These are phyloP conservation scores for Rhadinocentrus ornatus DNA, from an alignment of 2,797 vertebrate genomes.

Conservation along the genomic window DNA sequence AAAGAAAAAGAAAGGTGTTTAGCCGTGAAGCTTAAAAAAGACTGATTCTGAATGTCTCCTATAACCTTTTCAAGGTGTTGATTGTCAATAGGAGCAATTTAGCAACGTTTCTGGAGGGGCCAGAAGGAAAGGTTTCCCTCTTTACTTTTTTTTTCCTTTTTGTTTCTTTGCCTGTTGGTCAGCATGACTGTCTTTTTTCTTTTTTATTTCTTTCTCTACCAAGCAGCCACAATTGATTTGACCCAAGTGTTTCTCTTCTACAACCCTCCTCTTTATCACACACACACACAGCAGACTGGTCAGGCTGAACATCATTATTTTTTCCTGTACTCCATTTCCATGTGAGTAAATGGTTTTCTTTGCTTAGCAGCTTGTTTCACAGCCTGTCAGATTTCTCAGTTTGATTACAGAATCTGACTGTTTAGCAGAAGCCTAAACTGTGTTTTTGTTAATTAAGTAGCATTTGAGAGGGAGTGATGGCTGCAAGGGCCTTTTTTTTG, in stretches of 20 bases:
- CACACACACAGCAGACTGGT: constrained; percentile 39
- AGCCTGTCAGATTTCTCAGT: constrained; percentile 73
- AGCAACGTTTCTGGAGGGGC: constrained; percentile 45
- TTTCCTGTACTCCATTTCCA: constrained; percentile 47
- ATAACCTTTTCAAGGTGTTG: constrained; percentile 75
- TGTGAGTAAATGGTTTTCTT: constrained; percentile 60
- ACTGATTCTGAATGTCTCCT: constrained; percentile 70
- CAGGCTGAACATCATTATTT: constrained; percentile 62
- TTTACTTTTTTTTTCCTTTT: background rate
- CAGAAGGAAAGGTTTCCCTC: constrained; percentile 41
- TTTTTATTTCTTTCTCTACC: constrained; percentile 23
- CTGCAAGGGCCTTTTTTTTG: constrained; percentile 70
- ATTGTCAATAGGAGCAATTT: constrained; percentile 81
- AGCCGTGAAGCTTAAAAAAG: constrained; percentile 65
- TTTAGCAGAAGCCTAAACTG: constrained; percentile 77
- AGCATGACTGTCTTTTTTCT: constrained; percentile 28
- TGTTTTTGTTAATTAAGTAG: constrained; percentile 80
- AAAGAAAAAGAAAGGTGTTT: constrained; percentile 59
- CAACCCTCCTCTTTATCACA: constrained; percentile 40
- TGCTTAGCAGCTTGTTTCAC: constrained; percentile 75
- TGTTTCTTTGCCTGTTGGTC: constrained; percentile 47
- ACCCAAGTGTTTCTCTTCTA: constrained; percentile 35
- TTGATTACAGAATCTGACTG: constrained; percentile 78
- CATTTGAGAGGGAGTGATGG: constrained; percentile 72
- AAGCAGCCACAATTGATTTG: constrained; percentile 54